Evolutionary conservation across 2,113 vertebrate genomes (phyloP), one percentile per base, ranked within the genome.

Genomic region (Candoia aspera): DNA sequence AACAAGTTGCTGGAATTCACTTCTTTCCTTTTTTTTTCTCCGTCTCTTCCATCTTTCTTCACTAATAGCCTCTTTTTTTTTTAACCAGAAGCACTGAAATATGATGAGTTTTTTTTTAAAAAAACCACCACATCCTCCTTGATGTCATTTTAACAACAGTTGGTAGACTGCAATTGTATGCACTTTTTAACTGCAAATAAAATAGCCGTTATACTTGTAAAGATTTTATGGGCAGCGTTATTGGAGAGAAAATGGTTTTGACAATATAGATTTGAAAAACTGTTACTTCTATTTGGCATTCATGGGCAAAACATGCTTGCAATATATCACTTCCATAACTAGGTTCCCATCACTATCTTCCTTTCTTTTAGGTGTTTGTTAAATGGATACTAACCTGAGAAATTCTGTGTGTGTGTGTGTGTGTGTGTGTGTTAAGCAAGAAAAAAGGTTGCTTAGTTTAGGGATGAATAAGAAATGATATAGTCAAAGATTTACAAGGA

Each of bases 131-230:
- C 79, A 10, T 94, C 93, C 94, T 93, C 94, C 95, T 91, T 92
- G 91, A 86, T 95, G 95, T 95, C 96, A 96, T 94, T 96, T 97
- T 95, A 96, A 96, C 94, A 94, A 91, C 94, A 93, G 90, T 73
- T 96, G 96, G 96, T 96, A 91, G 95, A 95, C 96, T 90, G 93
- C 93, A 94, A 95, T 95, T 96, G 95, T 92, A 96, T 93, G 95
- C 93, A 95, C 94, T 95, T 96, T 97, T 96, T 96, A 97, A 96
- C 94, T 93, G 95, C 84, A 94, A 97, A 94, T 97, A 97, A 97
- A 97, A 96, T 94, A 96, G 95, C 96, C 96, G 96, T 97, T 97
- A 96, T 95, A 95, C 95, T 96, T 95, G 96, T 96, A 97, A 96
- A 93, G 89, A 90, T 95, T 97, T 97, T 96, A 97, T 94, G 94